A percentile compares a stretch with the other conserved stretches of the same genome.
Conservation (phyloP, 2,797 vertebrate genomes). For the Lepus oiostolus region DNA sequence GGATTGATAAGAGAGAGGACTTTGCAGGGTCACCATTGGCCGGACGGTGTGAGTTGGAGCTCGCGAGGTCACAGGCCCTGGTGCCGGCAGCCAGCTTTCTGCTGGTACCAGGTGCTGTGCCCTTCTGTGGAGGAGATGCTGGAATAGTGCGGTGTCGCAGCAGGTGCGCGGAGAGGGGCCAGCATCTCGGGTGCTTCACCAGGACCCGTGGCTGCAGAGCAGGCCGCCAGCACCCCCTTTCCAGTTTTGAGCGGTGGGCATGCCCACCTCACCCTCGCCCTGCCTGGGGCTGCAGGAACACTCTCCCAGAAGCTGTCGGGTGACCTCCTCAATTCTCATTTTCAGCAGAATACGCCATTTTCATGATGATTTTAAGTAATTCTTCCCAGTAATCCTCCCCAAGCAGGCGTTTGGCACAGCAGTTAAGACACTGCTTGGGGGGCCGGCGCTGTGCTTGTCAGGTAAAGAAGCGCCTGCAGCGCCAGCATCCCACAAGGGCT, state of each 20-base stretch:
- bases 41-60: background rate
- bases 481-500: too few relatives aligned
- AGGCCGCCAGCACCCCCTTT: too few relatives aligned
- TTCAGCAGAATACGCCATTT: background rate
- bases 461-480: too few relatives aligned
- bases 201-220: too few relatives aligned
- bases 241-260: too few relatives aligned
- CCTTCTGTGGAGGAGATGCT: background rate
- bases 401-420: too few relatives aligned
- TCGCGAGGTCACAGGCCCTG: background rate
- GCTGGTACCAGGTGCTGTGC: background rate
- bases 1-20: background rate
- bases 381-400: background rate
- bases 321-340: background rate
- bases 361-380: background rate
- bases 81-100: background rate
- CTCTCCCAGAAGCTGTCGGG: background rate
- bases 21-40: constrained; percentile 11
- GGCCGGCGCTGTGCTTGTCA: too few relatives aligned
- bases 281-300: background rate
- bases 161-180: too few relatives aligned
- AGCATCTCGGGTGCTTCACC: too few relatives aligned
- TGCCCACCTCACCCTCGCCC: too few relatives aligned
- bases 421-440: too few relatives aligned
- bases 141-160: background rate